Conservation (phyloP, 1,140 invertebrate genomes). For the Melipona quadrifasciata region DNA sequence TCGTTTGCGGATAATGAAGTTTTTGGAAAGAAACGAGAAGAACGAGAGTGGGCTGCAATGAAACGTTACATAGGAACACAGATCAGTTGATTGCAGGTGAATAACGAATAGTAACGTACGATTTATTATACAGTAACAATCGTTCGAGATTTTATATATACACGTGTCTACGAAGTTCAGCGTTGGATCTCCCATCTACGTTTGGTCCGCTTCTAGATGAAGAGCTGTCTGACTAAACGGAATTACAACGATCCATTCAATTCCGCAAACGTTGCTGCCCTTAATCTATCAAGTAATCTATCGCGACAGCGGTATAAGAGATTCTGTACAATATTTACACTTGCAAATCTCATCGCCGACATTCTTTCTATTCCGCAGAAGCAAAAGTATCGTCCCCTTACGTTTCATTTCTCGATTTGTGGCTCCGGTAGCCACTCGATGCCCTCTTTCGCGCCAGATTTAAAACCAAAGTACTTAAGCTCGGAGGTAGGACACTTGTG, state of each 20-base stretch:
- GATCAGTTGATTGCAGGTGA: neutral
- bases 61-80: neutral
- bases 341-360: neutral
- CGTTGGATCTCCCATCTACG: constrained; percentile 34
- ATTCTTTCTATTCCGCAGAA: too few relatives aligned
- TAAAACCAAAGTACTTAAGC: neutral
- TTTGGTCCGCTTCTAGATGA: constrained; percentile 54
- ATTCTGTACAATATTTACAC: constrained; percentile 49
- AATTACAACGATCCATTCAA: constrained; percentile 32
- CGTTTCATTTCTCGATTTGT: neutral
- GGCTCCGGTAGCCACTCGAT: neutral
- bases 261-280: neutral
- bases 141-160: constrained; percentile 21
- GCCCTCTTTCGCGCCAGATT: neutral
- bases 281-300: constrained; percentile 32
- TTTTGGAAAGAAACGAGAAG: neutral
- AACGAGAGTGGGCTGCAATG: neutral
- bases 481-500: too few relatives aligned
- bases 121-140: constrained; percentile 51
- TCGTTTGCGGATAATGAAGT: neutral
- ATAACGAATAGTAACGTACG: constrained; percentile 26
- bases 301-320: constrained; percentile 37
- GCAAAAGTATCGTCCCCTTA: neutral
- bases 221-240: constrained; percentile 32
- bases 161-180: constrained; percentile 36